Conservation (phyloP, 2,888 invertebrate species). For the Onchidella celtica region DNA sequence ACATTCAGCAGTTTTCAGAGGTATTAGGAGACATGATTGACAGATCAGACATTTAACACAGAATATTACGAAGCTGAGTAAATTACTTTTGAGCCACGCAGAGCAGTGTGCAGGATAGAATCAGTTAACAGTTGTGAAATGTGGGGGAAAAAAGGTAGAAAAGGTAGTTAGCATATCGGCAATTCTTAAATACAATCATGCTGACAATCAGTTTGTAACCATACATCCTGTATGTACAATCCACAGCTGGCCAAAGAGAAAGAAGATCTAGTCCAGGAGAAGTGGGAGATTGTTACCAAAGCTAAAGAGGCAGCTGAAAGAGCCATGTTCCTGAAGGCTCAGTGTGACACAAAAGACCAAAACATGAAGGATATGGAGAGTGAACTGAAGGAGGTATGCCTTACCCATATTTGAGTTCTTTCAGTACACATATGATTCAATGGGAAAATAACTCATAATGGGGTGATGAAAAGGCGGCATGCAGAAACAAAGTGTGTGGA, state of each 20-base stretch:
- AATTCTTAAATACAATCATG: neutral
- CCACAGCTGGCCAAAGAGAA: conserved; percentile 84
- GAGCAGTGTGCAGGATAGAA: too few relatives aligned
- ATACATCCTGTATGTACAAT: too few relatives aligned
- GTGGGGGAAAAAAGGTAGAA: neutral
- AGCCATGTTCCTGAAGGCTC: conserved; percentile 91
- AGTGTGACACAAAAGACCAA: conserved; percentile 91
- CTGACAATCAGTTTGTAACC: neutral
- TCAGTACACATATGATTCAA: neutral
- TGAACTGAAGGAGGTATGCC: conserved; percentile 89
- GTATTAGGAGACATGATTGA: too few relatives aligned
- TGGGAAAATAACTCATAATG: neutral
- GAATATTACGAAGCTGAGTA: too few relatives aligned
- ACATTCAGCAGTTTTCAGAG: too few relatives aligned
- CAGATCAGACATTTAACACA: too few relatives aligned
- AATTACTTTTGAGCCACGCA: too few relatives aligned
- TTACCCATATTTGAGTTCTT: too few relatives aligned
- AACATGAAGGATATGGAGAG: conserved; percentile 92
- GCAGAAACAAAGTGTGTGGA: conserved; percentile 18
- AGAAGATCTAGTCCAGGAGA: conserved; percentile 91
- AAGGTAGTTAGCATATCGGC: neutral
- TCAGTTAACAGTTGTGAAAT: too few relatives aligned
- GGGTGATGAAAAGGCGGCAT: neutral
- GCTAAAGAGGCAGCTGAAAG: conserved; percentile 95
- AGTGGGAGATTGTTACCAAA: conserved; percentile 92